A percentile compares a stretch with the other conserved stretches of the same genome.
Evolutionary conservation across 2,113 vertebrate genomes (phyloP).

Genomic region (Chamaea fasciata): DNA sequence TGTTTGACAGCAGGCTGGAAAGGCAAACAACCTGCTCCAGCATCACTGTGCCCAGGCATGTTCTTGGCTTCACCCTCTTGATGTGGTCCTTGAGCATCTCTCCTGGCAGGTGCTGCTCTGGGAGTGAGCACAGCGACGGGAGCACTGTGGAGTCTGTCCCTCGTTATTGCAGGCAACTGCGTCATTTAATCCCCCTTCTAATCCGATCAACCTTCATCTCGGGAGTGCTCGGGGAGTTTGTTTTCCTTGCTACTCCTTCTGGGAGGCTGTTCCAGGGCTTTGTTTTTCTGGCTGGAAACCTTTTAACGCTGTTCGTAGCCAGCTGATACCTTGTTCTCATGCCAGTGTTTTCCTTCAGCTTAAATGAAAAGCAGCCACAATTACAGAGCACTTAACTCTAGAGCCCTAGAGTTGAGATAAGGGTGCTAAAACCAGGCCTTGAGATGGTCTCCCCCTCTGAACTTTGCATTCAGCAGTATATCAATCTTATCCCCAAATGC

Average conservation of each 20-base stretch:
- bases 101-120: neutral
- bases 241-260: conserved; percentile 51
- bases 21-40: neutral
- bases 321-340: conserved; percentile 48
- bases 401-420: neutral
- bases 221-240: neutral
- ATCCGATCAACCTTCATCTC: conserved; percentile 29
- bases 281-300: conserved; percentile 50
- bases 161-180: neutral
- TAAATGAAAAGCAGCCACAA: conserved; percentile 26
- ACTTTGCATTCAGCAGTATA: neutral
- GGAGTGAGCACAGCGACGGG: rapidly evolving
- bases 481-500: neutral
- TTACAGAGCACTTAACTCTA: conserved; percentile 23
- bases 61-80: neutral
- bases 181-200: conserved; percentile 31
- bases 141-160: neutral
- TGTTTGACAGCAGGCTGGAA: neutral
- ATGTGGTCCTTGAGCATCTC: conserved; percentile 6
- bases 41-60: neutral
- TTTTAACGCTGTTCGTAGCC: neutral
- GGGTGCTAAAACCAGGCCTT: neutral
- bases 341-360: conserved; percentile 48
- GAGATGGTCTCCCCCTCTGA: neutral
- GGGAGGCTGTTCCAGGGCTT: conserved; percentile 30